Evolutionary conservation across 2,797 vertebrate species (phyloP), one percentile per base, ranked within the genome.

Genomic region (Enteromius radiatus): DNA sequence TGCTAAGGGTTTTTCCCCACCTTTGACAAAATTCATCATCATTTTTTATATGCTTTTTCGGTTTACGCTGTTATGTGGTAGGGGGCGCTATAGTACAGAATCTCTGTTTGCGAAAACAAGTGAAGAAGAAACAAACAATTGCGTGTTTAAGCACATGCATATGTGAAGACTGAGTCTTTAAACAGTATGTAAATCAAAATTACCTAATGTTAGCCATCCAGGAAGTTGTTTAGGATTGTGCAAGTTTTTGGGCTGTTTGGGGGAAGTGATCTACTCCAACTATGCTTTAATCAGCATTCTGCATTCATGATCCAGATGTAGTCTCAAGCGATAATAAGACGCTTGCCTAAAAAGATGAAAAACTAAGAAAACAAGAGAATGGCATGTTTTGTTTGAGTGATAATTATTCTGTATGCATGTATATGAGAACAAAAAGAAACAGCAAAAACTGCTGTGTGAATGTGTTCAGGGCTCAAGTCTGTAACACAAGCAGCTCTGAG

Each of bases 401-500:
- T 15, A 63, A 31, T 63, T 63, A 31, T 63, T 31, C 26, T 5
- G 59, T 31, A 63, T 59, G 11, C 17, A 45, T 45, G 4, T 19
- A 63, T 6, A 45, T 43, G 10, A 76, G 8, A 3, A 43, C 26
- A 69, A 71, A 10, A 21, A 43, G 3, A 10, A 41, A 41, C 8
- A 41, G 38, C 38, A 10, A 41, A 41, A 41, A 41, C 9, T 1
- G 49, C 23, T 9, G 28, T 59, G 38, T 33, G 52, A 17, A 31
- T 70, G 19, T 43, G 14, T 52, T 63, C 49, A 74, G 71, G 31
- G 17, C 5, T 61, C 15, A 10, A 5, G 4, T 17, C 6, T 0
- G 68, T 49, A 73, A 81, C 21, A 73, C 61, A 31, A 81, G 45
- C 45, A 67, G 59, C 54, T 21, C 52, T 65, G 36, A 43, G 38